A percentile compares a stretch with the other conserved stretches of the same genome.
These are phyloP conservation scores for Taeniopygia guttata DNA, from an alignment of 2,797 vertebrate genomes.

Conservation along the genomic window DNA sequence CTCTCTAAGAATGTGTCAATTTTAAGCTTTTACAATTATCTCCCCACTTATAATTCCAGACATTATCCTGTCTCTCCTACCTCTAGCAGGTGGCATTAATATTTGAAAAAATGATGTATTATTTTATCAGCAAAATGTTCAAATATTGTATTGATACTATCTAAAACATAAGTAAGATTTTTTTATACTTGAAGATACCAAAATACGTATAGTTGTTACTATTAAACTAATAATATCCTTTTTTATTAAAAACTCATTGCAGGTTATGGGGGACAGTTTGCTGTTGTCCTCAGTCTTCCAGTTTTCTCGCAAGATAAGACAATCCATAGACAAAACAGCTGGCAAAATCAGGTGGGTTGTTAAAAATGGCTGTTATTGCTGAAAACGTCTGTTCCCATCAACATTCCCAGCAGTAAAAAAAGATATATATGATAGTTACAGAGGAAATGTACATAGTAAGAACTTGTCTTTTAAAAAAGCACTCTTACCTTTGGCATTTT, in stretches of 20 bases:
- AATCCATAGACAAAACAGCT: slow-evolving; percentile 94
- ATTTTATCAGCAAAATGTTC: neutral
- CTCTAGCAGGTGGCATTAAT: neutral
- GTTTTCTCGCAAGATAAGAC: slow-evolving; percentile 93
- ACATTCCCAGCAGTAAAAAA: neutral
- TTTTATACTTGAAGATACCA: neutral
- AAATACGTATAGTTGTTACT: neutral
- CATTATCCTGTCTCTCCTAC: neutral
- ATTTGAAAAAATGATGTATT: neutral
- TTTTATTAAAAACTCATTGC: slow-evolving; percentile 34
- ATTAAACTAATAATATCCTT: neutral
- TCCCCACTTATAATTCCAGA: neutral
- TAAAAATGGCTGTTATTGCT: neutral
- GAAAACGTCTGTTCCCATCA: neutral
- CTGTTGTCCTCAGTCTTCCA: slow-evolving; percentile 94
- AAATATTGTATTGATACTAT: neutral
- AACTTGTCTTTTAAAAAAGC: neutral
- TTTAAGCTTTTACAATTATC: neutral
- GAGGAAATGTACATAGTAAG: neutral
- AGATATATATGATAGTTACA: neutral
- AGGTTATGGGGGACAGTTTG: slow-evolving; percentile 95
- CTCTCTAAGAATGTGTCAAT: neutral
- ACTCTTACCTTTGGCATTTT: neutral
- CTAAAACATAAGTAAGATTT: neutral
- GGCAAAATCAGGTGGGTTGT: slow-evolving; percentile 90